Evolutionary conservation across 2,888 invertebrate species (phyloP).

Genomic region (Agrotis ipsilon): DNA sequence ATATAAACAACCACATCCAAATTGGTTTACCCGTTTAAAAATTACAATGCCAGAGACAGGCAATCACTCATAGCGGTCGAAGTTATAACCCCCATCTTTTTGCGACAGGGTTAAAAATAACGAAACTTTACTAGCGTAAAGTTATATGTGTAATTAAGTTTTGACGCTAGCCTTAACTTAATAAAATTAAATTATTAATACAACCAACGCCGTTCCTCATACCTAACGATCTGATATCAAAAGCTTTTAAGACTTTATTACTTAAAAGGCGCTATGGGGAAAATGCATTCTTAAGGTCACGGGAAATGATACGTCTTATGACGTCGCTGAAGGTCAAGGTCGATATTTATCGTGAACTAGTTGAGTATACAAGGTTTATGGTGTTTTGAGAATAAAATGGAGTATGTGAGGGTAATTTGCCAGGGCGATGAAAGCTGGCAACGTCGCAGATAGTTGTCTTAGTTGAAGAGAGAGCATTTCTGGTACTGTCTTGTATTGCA

Average conservation of each 20-base stretch:
- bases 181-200: not conserved
- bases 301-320: slow-evolving; percentile 7
- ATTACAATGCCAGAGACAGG: too few species aligned
- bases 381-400: not conserved
- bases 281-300: slow-evolving; percentile 26
- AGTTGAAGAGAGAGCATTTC: too few species aligned
- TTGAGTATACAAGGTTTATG: slow-evolving; percentile 8
- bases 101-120: too few species aligned
- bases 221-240: slow-evolving; percentile 18
- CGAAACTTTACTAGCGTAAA: too few species aligned
- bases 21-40: too few species aligned
- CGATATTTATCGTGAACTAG: slow-evolving; percentile 8
- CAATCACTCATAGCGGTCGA: too few species aligned
- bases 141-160: too few species aligned
- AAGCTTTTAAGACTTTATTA: slow-evolving; percentile 30
- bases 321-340: slow-evolving; percentile 13
- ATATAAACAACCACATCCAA: too few species aligned
- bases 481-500: too few species aligned
- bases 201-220: not conserved
- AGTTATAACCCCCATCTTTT: too few species aligned
- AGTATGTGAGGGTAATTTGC: not conserved
- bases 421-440: not conserved
- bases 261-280: not conserved
- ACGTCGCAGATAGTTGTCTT: not conserved
- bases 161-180: too few species aligned